phyloP scores from a whole-genome alignment of 2,888 invertebrate species.

The Catocala nupta region DNA sequence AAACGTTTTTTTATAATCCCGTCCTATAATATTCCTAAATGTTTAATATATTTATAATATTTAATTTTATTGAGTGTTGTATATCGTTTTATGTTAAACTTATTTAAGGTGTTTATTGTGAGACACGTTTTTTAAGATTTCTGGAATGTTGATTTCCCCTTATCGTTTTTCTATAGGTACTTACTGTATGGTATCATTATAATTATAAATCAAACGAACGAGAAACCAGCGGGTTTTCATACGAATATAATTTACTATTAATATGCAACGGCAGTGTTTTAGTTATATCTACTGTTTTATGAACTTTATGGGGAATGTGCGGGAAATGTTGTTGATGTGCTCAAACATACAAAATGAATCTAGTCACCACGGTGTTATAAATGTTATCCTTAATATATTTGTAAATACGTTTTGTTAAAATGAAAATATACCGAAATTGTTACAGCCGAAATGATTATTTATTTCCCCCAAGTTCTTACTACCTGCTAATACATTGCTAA shows the following conservation, averaged over 20 bases:
- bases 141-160: conserved; percentile 66
- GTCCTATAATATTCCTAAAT: conserved; percentile 20
- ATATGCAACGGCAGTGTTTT: conserved; percentile 45
- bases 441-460: conserved; percentile 20
- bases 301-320: conserved; percentile 62
- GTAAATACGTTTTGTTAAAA: conserved; percentile 59
- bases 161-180: conserved; percentile 52
- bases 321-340: conserved; percentile 58
- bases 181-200: conserved; percentile 66
- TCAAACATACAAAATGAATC: conserved; percentile 75
- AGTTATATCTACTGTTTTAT: conserved; percentile 43
- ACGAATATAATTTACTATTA: conserved; percentile 33
- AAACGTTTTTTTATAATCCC: conserved; percentile 27
- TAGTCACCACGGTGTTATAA: conserved; percentile 66
- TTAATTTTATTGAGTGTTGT: conserved; percentile 24
- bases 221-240: conserved; percentile 56
- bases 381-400: conserved; percentile 41
- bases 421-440: conserved; percentile 48
- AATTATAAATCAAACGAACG: conserved; percentile 65
- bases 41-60: conserved; percentile 12
- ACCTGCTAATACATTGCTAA: too few relatives aligned
- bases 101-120: conserved; percentile 33
- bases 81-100: conserved; percentile 21
- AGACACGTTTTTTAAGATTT: conserved; percentile 40
- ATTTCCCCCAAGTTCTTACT: background rate